Conservation (phyloP, 2,113 vertebrate genomes). For the Labeo rohita region DNA sequence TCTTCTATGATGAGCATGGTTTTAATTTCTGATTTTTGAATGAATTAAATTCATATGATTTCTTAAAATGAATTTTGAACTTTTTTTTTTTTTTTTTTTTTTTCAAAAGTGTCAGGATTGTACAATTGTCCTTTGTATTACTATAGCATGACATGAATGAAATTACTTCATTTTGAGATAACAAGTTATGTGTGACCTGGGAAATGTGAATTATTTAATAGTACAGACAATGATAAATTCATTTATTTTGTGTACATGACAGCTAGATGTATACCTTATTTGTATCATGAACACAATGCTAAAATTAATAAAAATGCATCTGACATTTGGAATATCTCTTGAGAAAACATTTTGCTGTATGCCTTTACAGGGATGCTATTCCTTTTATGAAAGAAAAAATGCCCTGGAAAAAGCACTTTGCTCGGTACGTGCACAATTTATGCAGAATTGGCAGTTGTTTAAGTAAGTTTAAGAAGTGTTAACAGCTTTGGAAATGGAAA, state of each 20-base stretch:
- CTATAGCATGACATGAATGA: not conserved
- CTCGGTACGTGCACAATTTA: not conserved
- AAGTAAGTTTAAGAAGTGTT: not conserved
- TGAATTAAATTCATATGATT: not conserved
- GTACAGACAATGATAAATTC: conserved; percentile 18
- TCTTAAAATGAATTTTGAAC: too few species aligned
- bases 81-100: too few species aligned
- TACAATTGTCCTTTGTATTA: not conserved
- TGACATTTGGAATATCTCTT: conserved; percentile 16
- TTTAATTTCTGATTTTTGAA: not conserved
- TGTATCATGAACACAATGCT: conserved; percentile 16
- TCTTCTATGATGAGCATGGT: not conserved
- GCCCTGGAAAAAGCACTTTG: not conserved
- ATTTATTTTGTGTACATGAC: not conserved
- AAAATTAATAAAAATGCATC: conserved; percentile 1
- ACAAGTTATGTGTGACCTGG: not conserved
- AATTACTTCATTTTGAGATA: conserved; percentile 1
- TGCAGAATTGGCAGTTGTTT: not conserved
- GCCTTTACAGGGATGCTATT: not conserved
- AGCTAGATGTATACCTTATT: conserved; percentile 12
- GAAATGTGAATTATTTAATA: not conserved
- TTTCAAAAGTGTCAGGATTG: too few species aligned
- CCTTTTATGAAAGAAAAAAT: not conserved
- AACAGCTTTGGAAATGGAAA: conserved; percentile 20
- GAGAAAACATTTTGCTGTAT: conserved; percentile 7